A percentile compares a stretch with the other conserved stretches of the same genome.
Evolutionary conservation across 2,888 invertebrate genomes (phyloP).

Genomic region (Meloe dianella): DNA sequence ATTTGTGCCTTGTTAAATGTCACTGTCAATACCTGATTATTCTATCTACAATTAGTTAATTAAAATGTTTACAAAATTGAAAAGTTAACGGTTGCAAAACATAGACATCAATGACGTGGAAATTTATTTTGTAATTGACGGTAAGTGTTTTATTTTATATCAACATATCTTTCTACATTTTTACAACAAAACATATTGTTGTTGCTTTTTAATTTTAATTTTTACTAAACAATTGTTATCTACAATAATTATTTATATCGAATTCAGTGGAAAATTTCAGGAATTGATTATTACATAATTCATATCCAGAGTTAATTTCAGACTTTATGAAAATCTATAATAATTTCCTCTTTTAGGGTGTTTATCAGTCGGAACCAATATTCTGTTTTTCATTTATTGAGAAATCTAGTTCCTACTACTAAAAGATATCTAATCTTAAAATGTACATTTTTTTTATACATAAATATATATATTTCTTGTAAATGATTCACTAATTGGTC

Average conservation of each 20-base stretch:
- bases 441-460: background rate
- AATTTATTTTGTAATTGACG: background rate
- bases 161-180: no score
- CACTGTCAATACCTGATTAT: background rate
- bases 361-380: constrained; percentile 46
- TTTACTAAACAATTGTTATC: no score
- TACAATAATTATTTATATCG: no score
- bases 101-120: background rate
- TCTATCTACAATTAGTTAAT: background rate
- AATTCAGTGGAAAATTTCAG: no score
- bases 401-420: constrained; percentile 36
- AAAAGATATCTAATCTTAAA: constrained; percentile 14
- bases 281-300: background rate
- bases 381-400: constrained; percentile 43
- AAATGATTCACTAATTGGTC: background rate
- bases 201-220: no score
- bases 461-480: background rate
- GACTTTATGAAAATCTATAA: constrained; percentile 39
- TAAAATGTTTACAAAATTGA: background rate
- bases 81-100: background rate
- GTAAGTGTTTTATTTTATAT: background rate
- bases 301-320: background rate
- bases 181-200: no score
- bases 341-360: constrained; percentile 41
- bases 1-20: no score